Conservation (phyloP, 2,797 vertebrate species). For the Anguilla obscura region DNA sequence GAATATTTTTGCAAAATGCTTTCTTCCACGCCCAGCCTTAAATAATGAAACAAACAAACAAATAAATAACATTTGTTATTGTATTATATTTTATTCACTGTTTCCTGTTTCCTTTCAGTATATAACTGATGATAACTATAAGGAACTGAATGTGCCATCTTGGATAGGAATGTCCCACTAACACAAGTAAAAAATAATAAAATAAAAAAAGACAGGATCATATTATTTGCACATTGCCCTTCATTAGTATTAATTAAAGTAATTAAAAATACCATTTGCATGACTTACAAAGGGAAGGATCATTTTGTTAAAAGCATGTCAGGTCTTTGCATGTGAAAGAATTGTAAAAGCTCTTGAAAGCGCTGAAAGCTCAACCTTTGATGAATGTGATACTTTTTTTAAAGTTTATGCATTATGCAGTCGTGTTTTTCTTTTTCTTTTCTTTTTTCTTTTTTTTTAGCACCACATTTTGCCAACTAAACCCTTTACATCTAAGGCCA, state of each 20-base stretch:
- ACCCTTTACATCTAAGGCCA: neutral
- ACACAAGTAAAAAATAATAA: neutral
- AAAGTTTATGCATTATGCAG: too few species aligned
- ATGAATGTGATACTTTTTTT: too few species aligned
- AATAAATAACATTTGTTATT: too few species aligned
- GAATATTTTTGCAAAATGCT: too few species aligned
- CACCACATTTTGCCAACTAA: neutral
- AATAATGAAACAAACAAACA: too few species aligned
- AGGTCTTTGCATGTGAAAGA: too few species aligned
- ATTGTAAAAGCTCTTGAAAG: too few species aligned
- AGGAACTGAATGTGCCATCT: neutral
- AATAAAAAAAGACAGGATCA: neutral
- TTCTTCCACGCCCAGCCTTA: too few species aligned
- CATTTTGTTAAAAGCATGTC: too few species aligned
- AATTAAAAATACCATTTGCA: neutral
- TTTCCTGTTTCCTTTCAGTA: neutral
- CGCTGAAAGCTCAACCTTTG: too few species aligned
- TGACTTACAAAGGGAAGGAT: neutral
- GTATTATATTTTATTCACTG: neutral
- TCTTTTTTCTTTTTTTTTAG: too few species aligned
- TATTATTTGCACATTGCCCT: neutral
- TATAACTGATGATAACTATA: neutral
- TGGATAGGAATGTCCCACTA: neutral
- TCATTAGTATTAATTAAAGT: neutral
- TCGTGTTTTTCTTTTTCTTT: too few species aligned